These are phyloP conservation scores for Ammodytes dubius DNA, from an alignment of 2,113 vertebrate genomes.

Conservation along the genomic window DNA sequence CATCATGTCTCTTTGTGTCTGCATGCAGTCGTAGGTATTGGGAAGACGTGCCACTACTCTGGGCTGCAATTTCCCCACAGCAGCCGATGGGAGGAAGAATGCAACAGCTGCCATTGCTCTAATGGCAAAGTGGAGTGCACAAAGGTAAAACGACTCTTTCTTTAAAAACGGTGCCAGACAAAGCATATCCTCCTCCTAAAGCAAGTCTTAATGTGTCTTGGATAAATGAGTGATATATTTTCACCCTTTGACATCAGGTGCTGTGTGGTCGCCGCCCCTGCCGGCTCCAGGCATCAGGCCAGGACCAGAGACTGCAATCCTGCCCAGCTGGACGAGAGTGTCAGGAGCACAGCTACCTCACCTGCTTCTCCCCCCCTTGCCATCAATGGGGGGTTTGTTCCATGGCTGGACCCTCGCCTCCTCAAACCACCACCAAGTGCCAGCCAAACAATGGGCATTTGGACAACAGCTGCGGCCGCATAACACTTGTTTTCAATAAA, in stretches of 20 bases:
- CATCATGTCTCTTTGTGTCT: neutral
- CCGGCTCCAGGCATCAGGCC: constrained; percentile 74
- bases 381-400: constrained; percentile 92
- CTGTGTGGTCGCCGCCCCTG: constrained; percentile 93
- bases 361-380: constrained; percentile 93
- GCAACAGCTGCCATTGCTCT: constrained; percentile 92
- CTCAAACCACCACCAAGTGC: constrained; percentile 86
- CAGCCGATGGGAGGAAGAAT: constrained; percentile 94
- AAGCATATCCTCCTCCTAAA: neutral
- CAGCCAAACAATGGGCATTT: constrained; percentile 90
- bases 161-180: neutral
- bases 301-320: constrained; percentile 46
- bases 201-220: neutral
- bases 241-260: constrained; percentile 82
- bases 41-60: constrained; percentile 90
- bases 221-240: neutral
- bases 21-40: constrained; percentile 88
- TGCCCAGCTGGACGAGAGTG: constrained; percentile 90
- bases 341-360: constrained; percentile 85
- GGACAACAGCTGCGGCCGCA: constrained; percentile 93
- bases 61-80: constrained; percentile 91
- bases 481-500: constrained; percentile 92
- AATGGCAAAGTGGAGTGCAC: constrained; percentile 91
- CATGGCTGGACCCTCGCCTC: constrained; percentile 76
- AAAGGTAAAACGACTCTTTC: constrained; percentile 84